A percentile compares a stretch with the other conserved stretches of the same genome.
phyloP scores from a whole-genome alignment of 2,888 invertebrate genomes.

The Alitta virens region DNA sequence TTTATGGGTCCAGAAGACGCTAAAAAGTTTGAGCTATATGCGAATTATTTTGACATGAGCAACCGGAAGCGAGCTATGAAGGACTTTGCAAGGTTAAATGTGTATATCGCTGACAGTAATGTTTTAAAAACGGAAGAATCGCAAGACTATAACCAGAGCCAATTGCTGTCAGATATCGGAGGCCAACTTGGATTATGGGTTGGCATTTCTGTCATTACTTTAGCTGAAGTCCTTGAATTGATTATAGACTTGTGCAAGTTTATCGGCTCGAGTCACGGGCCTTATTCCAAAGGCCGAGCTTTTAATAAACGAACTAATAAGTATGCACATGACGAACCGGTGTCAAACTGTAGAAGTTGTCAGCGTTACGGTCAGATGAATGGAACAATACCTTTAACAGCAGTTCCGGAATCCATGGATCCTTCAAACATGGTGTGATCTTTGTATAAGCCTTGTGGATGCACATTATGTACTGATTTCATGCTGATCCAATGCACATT shows the following conservation, averaged over 20 bases:
- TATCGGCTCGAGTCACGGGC: constrained; percentile 7
- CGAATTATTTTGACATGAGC: constrained; percentile 12
- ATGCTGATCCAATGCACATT: too few relatives aligned
- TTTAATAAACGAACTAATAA: constrained; percentile 5
- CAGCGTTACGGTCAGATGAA: constrained; percentile 15
- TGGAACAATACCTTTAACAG: constrained; percentile 15
- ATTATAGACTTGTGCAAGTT: constrained; percentile 10
- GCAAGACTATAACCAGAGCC: constrained; percentile 17
- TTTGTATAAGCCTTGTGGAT: too few relatives aligned
- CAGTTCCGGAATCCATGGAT: constrained; percentile 2
- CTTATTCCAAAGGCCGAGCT: constrained; percentile 4
- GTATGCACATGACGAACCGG: constrained; percentile 1
- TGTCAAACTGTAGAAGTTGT: not conserved
- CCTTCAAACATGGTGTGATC: constrained; percentile 12
- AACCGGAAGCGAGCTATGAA: constrained; percentile 19
- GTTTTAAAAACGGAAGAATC: constrained; percentile 21
- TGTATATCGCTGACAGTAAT: constrained; percentile 22
- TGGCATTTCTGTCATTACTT: constrained; percentile 20
- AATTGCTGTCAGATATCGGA: constrained; percentile 21
- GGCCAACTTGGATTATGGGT: constrained; percentile 23
- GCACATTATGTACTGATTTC: too few relatives aligned
- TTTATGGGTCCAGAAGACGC: constrained; percentile 10
- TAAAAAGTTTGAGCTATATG: constrained; percentile 16
- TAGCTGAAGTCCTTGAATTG: constrained; percentile 21
- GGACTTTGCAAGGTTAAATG: constrained; percentile 20